Conservation (phyloP, 2,113 vertebrate genomes). For the Herpetotheres cachinnans region DNA sequence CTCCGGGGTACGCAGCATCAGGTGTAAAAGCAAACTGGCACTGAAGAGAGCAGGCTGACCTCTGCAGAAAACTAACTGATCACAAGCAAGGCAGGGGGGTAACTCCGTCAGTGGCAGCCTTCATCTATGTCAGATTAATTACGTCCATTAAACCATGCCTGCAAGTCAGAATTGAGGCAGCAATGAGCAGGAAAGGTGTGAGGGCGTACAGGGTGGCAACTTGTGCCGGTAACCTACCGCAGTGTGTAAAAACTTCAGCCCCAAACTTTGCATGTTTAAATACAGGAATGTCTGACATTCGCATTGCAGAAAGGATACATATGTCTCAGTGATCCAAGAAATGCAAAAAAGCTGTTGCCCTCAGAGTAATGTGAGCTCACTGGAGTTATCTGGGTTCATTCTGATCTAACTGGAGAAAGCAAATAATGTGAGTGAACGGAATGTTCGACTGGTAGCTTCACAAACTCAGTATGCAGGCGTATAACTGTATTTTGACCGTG, state of each 20-base stretch:
- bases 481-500: background rate
- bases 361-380: background rate
- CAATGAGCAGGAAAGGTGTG: background rate
- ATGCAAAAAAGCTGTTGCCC: background rate
- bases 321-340: background rate
- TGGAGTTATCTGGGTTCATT: background rate
- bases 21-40: background rate
- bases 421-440: background rate
- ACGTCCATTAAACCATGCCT: fast-evolving
- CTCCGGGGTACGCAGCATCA: fast-evolving
- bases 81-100: background rate
- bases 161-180: background rate
- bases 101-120: background rate
- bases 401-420: background rate
- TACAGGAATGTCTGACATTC: background rate
- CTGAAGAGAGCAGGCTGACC: background rate
- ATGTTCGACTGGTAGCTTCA: background rate
- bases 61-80: background rate
- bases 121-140: background rate
- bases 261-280: background rate
- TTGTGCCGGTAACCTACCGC: background rate
- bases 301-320: background rate
- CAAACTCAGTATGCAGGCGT: background rate
- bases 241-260: background rate
- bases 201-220: background rate